Evolutionary conservation across 2,113 vertebrate species (phyloP), one percentile per base, ranked within the genome.

Genomic region (Miniopterus natalensis): DNA sequence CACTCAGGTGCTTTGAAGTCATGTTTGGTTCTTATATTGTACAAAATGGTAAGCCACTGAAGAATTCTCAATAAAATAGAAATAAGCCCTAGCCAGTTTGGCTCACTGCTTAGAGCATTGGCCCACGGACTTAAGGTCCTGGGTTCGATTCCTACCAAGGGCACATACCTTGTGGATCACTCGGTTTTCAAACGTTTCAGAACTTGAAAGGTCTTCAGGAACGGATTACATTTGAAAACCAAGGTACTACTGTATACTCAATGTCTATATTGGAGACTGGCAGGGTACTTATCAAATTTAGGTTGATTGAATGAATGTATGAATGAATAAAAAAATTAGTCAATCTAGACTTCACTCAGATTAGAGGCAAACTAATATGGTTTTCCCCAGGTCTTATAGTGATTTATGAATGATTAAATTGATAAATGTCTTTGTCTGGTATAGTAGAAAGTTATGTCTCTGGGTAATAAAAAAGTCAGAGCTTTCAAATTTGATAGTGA

Each of bases 401-500:
- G 29, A 70, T 75, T 71, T 84, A 10, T 61, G 23, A 29, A 93
- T 61, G 8, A 87, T 77, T 92, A 74, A 86, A 92, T n/a, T 29
- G 25, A 59, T 49, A 36, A 92, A 92, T 73, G 73, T 91, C 2
- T n/a, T 49, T 94, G 21, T 53, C 31, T 31, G 45, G 20, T 42
- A 27, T 65, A 77, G 65, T 27, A 40, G 5, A 59, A 94, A 49
- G 18, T 27, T 92, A 8, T 53, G 5, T 53, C 9, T 1, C 9
- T 91, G 42, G 23, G 40, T 95, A 90, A 88, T 49, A 68, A 49
- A 78, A 94, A 59, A 77, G 31, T 81, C 9, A 78, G 61, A 92
- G 4, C 20, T 88, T 94, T 81, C 42, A n/a, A 77, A 53, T 45
- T 68, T 57, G 23, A 63, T 71, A 75, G 49, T 57, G 29, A 49